These are phyloP conservation scores for Chloebia gouldiae DNA, from an alignment of 2,113 vertebrate species.

Conservation along the genomic window DNA sequence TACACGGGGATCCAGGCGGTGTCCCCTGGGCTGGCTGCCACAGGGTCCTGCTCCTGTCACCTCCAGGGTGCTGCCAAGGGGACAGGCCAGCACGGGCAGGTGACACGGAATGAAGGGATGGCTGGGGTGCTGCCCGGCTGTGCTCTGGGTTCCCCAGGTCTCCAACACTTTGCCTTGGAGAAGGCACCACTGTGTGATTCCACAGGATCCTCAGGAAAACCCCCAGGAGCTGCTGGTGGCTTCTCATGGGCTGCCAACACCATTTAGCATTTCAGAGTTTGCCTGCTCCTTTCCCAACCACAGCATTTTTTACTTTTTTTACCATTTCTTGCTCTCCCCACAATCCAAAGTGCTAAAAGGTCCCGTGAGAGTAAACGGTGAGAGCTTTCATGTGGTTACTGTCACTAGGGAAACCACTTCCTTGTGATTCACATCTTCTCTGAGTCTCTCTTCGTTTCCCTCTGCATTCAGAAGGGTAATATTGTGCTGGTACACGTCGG, in stretches of 20 bases:
- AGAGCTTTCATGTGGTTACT: slow-evolving; percentile 63
- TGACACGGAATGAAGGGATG: accelerated
- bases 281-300: neutral
- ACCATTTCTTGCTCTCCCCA: slow-evolving; percentile 23
- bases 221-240: neutral
- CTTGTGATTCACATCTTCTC: slow-evolving; percentile 63
- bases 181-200: neutral
- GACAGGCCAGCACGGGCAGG: neutral
- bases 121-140: neutral
- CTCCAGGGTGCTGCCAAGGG: neutral
- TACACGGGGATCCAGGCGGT: accelerated
- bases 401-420: slow-evolving; percentile 69
- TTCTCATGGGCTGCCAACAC: neutral
- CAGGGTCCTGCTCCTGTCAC: neutral
- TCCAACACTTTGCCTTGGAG: neutral
- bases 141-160: neutral
- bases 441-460: slow-evolving; percentile 1
- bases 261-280: neutral
- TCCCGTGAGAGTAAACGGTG: slow-evolving; percentile 56
- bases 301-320: slow-evolving; percentile 9
- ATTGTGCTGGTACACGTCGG: neutral
- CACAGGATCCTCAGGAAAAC: neutral
- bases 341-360: slow-evolving; percentile 59
- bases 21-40: neutral
- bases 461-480: slow-evolving; percentile 30